phyloP scores from a whole-genome alignment of 2,797 vertebrate species.

The Gallinago nigripennis region DNA sequence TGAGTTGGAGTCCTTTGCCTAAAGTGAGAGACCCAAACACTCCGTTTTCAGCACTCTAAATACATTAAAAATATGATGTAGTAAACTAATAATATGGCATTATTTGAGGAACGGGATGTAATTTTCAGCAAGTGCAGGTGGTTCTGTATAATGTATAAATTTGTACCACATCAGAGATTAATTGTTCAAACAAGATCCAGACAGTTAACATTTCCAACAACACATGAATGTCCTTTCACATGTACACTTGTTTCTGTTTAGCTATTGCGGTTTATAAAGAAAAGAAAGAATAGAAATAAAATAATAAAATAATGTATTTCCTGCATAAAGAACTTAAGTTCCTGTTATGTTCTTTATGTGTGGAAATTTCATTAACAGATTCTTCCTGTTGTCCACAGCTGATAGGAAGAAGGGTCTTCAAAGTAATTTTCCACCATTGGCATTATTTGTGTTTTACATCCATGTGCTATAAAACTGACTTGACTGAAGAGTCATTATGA shows the following conservation, averaged over 20 bases:
- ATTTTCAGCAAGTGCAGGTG: neutral
- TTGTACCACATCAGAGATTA: neutral
- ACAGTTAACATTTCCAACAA: neutral
- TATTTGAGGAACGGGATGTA: neutral
- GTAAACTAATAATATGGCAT: neutral
- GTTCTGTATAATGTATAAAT: neutral
- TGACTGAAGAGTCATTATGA: neutral
- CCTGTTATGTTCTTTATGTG: neutral
- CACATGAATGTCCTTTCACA: neutral
- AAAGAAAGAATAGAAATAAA: neutral
- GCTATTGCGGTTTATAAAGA: neutral
- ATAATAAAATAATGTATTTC: neutral
- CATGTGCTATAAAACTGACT: neutral
- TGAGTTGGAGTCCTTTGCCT: neutral
- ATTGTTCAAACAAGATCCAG: neutral
- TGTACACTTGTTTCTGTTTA: neutral
- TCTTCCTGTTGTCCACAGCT: neutral
- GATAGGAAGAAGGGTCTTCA: neutral
- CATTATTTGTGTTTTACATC: neutral
- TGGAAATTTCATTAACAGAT: neutral
- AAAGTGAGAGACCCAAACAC: neutral
- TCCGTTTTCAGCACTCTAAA: neutral
- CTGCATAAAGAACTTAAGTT: neutral
- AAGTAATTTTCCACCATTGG: neutral
- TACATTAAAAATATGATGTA: neutral